Percentiles rank a stretch among this genome's conserved stretches.
These are phyloP conservation scores for Percopsis transmontana DNA, from an alignment of 2,113 vertebrate genomes.

Conservation along the genomic window DNA sequence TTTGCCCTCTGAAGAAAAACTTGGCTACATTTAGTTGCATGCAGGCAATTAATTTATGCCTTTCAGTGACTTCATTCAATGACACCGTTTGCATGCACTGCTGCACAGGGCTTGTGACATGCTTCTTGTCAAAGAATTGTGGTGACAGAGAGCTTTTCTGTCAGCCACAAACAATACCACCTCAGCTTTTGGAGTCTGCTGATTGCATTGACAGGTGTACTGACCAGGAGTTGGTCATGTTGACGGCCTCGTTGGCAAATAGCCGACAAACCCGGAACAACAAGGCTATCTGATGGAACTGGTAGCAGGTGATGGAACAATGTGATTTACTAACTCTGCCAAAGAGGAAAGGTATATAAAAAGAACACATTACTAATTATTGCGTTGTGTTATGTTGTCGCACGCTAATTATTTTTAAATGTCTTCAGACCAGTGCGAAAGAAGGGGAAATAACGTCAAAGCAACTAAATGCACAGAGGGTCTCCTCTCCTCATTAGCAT, in stretches of 20 bases:
- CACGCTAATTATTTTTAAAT: background rate
- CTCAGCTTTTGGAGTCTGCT: slow-evolving; percentile 32
- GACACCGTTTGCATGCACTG: background rate
- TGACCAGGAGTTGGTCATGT: slow-evolving; percentile 27
- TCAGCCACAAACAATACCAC: slow-evolving; percentile 36
- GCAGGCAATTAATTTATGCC: too few species aligned
- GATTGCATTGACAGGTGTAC: slow-evolving; percentile 49
- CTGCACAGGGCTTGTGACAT: slow-evolving; percentile 13
- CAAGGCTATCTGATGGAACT: slow-evolving; percentile 48
- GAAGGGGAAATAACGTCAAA: background rate
- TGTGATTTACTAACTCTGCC: background rate
- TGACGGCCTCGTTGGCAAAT: slow-evolving; percentile 38
- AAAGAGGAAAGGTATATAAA: background rate
- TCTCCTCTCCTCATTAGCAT: slow-evolving; percentile 56
- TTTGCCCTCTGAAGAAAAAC: too few species aligned
- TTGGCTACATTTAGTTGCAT: too few species aligned
- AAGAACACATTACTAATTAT: background rate
- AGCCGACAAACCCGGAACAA: slow-evolving; percentile 16
- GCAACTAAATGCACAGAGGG: slow-evolving; percentile 21
- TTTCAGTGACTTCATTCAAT: background rate
- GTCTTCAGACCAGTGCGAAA: background rate
- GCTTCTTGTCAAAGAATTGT: slow-evolving; percentile 17
- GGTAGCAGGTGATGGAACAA: slow-evolving; percentile 41
- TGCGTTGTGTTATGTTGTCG: background rate
- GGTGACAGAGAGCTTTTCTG: slow-evolving; percentile 40